A percentile compares a stretch with the other conserved stretches of the same genome.
phyloP scores from a whole-genome alignment of 2,113 vertebrate species.

The Rafetus swinhoei region DNA sequence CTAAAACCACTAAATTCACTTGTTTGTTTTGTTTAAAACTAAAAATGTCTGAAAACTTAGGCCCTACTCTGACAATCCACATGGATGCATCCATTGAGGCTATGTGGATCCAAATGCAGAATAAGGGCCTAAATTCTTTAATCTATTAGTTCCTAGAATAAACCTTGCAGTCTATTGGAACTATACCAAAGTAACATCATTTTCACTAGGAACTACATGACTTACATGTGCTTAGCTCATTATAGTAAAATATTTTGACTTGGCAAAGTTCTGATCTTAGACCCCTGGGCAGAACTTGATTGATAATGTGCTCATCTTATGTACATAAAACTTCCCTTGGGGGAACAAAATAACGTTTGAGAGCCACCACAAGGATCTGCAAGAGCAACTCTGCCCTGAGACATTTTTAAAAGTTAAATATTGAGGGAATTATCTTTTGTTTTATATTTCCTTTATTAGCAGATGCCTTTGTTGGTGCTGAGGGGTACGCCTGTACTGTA shows the following conservation, averaged over 20 bases:
- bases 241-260: background rate
- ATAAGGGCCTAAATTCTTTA: background rate
- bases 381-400: constrained; percentile 21
- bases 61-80: background rate
- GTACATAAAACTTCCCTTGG: background rate
- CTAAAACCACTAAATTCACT: background rate
- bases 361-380: background rate
- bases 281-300: background rate
- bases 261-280: background rate
- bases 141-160: background rate
- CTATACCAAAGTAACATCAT: accelerated
- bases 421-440: background rate
- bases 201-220: accelerated
- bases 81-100: background rate
- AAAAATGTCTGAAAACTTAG: background rate
- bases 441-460: constrained; percentile 23
- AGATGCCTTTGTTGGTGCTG: background rate
- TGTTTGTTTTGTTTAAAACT: constrained; percentile 6
- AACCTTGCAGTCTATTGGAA: background rate
- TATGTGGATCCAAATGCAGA: background rate
- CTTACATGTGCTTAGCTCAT: background rate
- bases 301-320: constrained; percentile 17
- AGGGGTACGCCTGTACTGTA: background rate
- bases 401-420: constrained; percentile 55
- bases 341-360: background rate